phyloP scores from a whole-genome alignment of 2,888 invertebrate species.

The Cantharis rufa region DNA sequence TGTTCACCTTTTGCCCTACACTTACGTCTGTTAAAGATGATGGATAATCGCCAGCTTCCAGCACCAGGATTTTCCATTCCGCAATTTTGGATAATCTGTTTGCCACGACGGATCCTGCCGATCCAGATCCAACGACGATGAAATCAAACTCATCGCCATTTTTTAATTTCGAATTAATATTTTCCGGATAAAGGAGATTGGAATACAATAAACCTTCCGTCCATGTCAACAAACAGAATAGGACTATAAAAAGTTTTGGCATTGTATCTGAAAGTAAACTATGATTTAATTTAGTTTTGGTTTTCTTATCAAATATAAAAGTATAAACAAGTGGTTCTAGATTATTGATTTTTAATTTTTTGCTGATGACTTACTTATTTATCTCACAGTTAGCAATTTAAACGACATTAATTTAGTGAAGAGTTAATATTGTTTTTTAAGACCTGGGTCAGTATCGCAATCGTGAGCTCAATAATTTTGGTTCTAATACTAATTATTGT shows the following conservation, averaged over 20 bases:
- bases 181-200: slow-evolving; percentile 37
- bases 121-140: slow-evolving; percentile 57
- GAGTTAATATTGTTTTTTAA: too few species aligned
- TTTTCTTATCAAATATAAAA: background rate
- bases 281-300: background rate
- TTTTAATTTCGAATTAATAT: slow-evolving; percentile 34
- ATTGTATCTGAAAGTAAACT: background rate
- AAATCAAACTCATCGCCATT: slow-evolving; percentile 63
- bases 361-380: too few species aligned
- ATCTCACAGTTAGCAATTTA: too few species aligned
- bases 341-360: too few species aligned
- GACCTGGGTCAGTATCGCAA: too few species aligned
- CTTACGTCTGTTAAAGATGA: slow-evolving; percentile 63
- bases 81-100: slow-evolving; percentile 54
- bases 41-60: slow-evolving; percentile 51
- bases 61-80: slow-evolving; percentile 49
- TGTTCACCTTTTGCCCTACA: background rate
- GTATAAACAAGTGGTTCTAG: too few species aligned
- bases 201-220: slow-evolving; percentile 62
- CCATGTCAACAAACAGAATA: slow-evolving; percentile 54
- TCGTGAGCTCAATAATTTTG: too few species aligned
- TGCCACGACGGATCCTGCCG: slow-evolving; percentile 59
- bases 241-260: background rate
- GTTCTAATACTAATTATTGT: too few species aligned
- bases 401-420: too few species aligned